Conservation (phyloP, 2,888 invertebrate species). For the Prenolepis imparis region DNA sequence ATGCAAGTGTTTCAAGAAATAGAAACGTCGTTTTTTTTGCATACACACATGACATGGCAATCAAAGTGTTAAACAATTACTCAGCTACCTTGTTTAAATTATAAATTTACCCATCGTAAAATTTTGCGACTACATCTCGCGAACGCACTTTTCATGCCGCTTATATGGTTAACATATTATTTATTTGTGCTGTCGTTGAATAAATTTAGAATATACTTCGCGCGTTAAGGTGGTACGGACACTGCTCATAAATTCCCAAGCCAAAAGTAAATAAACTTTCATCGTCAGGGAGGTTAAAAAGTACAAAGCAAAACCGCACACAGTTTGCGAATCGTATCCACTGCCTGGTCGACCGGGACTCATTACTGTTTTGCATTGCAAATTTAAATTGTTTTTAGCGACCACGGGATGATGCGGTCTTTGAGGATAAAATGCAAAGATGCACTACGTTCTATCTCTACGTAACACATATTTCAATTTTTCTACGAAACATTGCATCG, state of each 20-base stretch:
- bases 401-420: constrained; percentile 49
- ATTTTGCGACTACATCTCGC: background rate
- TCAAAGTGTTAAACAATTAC: background rate
- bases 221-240: background rate
- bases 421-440: constrained; percentile 49
- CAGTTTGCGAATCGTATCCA: constrained; percentile 41
- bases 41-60: too few species aligned
- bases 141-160: background rate
- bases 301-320: constrained; percentile 26
- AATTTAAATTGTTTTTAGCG: constrained; percentile 56
- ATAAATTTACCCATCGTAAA: background rate
- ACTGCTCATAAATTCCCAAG: constrained; percentile 37
- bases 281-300: constrained; percentile 44
- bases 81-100: background rate
- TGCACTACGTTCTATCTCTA: constrained; percentile 23
- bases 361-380: constrained; percentile 60
- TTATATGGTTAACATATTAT: background rate
- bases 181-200: background rate
- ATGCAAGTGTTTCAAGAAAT: constrained; percentile 4
- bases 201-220: constrained; percentile 27
- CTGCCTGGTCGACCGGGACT: constrained; percentile 2
- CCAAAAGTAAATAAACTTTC: constrained; percentile 41
- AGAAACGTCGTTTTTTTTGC: background rate
- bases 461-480: constrained; percentile 45
- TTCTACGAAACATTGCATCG: constrained; percentile 34